Percentiles rank a stretch among this genome's conserved stretches.
Conservation (phyloP, 2,888 invertebrate genomes). For the Chalcosyrphus nemorum region DNA sequence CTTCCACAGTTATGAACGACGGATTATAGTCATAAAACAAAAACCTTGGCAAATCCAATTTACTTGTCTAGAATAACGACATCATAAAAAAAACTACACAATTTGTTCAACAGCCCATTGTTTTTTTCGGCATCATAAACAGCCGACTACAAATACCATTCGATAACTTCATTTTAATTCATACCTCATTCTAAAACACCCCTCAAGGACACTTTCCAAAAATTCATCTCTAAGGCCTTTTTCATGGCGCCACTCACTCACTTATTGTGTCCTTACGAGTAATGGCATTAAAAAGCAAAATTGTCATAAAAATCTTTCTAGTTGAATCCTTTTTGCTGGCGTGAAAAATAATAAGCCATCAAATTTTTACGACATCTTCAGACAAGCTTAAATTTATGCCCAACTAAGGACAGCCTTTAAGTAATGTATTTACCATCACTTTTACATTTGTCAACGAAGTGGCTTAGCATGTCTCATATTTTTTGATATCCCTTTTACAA, state of each 20-base stretch:
- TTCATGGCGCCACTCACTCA: not conserved
- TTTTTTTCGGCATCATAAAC: too few relatives aligned
- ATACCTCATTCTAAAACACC: not conserved
- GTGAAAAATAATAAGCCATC: not conserved
- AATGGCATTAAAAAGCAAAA: not conserved
- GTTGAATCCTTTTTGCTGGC: not conserved
- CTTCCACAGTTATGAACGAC: too few relatives aligned
- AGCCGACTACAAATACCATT: too few relatives aligned
- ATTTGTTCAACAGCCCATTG: too few relatives aligned
- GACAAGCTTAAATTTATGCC: not conserved
- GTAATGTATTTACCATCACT: not conserved
- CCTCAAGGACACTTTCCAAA: not conserved
- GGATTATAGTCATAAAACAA: too few relatives aligned
- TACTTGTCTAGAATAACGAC: too few relatives aligned
- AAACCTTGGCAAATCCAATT: too few relatives aligned
- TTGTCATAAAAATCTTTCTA: not conserved
- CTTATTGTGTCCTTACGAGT: not conserved
- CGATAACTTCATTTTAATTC: not conserved
- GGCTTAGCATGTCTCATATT: not conserved
- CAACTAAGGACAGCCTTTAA: not conserved
- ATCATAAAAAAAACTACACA: too few relatives aligned
- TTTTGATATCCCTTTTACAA: not conserved
- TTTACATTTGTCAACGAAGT: not conserved
- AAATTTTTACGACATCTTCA: not conserved
- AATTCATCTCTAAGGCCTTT: not conserved